These are phyloP conservation scores for Tridacna crocea DNA, from an alignment of 2,888 invertebrate species.

Conservation along the genomic window DNA sequence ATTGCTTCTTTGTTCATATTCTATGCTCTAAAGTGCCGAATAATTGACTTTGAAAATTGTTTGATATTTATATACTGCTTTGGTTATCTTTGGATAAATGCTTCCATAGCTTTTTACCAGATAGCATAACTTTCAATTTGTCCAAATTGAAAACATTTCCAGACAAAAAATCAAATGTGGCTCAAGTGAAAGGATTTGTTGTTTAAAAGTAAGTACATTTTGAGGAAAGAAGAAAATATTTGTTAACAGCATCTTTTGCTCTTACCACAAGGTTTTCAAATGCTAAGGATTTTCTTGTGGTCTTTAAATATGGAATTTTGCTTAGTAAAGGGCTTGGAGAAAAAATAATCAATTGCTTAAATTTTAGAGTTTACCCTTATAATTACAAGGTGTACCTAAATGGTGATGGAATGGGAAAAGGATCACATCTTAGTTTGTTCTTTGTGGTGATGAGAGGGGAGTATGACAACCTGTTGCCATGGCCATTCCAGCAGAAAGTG, in stretches of 20 bases:
- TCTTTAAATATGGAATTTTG: not conserved
- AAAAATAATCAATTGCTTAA: not conserved
- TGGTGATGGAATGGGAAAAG: conserved; percentile 82
- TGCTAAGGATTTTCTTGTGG: too few species aligned
- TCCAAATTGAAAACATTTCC: not conserved
- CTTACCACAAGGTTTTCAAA: not conserved
- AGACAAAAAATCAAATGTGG: not conserved
- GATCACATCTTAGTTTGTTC: conserved; percentile 80
- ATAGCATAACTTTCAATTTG: not conserved
- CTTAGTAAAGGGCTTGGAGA: not conserved
- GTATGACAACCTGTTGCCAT: conserved; percentile 79
- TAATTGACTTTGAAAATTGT: too few species aligned
- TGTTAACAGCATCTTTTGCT: not conserved
- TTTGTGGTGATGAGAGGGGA: conserved; percentile 82
- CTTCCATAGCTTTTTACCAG: not conserved
- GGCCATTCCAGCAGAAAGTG: conserved; percentile 81
- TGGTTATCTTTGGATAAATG: too few species aligned
- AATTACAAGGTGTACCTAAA: conserved; percentile 77
- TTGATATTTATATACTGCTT: too few species aligned
- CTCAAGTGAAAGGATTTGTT: not conserved
- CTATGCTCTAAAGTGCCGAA: too few species aligned
- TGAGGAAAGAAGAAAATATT: not conserved
- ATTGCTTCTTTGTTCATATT: too few species aligned
- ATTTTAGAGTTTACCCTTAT: not conserved
- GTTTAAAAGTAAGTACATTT: not conserved